Conservation (phyloP, 2,888 invertebrate genomes). For the Brachyopa scutellaris region DNA sequence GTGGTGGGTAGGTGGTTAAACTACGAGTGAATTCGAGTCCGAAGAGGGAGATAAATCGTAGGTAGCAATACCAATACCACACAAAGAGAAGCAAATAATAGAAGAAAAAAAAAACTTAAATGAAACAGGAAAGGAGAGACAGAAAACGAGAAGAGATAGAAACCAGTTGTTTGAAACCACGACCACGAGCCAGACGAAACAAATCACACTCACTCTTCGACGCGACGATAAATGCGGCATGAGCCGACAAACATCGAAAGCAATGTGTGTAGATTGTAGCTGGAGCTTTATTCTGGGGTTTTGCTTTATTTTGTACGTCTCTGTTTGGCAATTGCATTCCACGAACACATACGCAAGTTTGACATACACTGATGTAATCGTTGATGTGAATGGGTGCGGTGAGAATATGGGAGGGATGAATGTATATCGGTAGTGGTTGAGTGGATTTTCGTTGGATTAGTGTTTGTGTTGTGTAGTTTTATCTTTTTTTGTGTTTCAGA, state of each 20-base stretch:
- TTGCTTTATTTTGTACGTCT: constrained; percentile 1
- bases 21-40: constrained; percentile 14
- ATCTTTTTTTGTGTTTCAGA: too few species aligned
- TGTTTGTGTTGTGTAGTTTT: too few species aligned
- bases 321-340: not conserved
- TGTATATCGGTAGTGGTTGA: too few species aligned
- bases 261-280: not conserved
- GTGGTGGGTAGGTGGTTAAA: too few species aligned
- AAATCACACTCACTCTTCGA: constrained; percentile 55
- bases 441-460: too few species aligned
- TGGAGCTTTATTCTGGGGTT: constrained; percentile 29
- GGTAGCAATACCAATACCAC: not conserved
- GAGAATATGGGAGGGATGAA: too few species aligned
- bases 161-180: constrained; percentile 51
- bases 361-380: too few species aligned
- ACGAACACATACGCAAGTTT: too few species aligned
- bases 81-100: not conserved
- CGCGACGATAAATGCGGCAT: constrained; percentile 36
- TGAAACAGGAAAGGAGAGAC: not conserved
- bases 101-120: not conserved
- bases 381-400: too few species aligned
- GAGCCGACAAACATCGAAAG: constrained; percentile 4
- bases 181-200: constrained; percentile 40
- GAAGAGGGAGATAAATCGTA: constrained; percentile 30
- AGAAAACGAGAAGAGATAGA: not conserved